Evolutionary conservation across 2,888 invertebrate species (phyloP).

Genomic region (Eupeodes latifasciatus): DNA sequence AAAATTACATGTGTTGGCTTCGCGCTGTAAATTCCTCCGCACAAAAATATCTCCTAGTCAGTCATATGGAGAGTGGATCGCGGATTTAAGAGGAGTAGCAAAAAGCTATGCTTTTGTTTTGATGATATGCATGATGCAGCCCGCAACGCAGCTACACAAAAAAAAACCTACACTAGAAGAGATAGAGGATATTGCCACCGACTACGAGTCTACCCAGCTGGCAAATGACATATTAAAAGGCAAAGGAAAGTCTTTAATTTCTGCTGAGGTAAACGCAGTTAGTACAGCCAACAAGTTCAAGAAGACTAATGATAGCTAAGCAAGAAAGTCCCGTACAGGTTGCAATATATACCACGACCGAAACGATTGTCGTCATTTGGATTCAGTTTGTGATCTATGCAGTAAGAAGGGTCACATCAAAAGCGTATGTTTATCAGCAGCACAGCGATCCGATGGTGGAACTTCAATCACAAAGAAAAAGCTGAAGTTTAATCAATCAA

Average conservation of each 20-base stretch:
- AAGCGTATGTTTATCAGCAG: no score
- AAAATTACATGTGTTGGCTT: no score
- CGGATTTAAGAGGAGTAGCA: conserved; percentile 62
- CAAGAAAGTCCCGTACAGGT: neutral
- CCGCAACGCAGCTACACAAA: conserved; percentile 43
- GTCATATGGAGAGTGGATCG: no score
- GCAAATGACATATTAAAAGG: conserved; percentile 41
- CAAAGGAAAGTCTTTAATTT: conserved; percentile 7
- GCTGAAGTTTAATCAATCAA: no score
- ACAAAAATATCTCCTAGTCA: no score
- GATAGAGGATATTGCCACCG: conserved; percentile 47
- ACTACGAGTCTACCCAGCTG: conserved; percentile 30
- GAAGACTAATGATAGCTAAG: neutral
- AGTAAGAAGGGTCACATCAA: conserved; percentile 37
- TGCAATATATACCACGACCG: no score
- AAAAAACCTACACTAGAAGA: conserved; percentile 50
- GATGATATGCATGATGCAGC: conserved; percentile 60
- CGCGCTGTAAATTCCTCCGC: no score
- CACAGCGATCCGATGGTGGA: no score
- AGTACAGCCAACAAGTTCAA: neutral
- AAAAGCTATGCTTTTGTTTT: conserved; percentile 38
- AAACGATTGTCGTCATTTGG: no score
- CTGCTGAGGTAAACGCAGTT: conserved; percentile 24
- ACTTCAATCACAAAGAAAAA: no score
- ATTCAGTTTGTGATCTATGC: no score